These are phyloP conservation scores for Argyresthia goedartella DNA, from an alignment of 2,888 invertebrate genomes.

Conservation along the genomic window DNA sequence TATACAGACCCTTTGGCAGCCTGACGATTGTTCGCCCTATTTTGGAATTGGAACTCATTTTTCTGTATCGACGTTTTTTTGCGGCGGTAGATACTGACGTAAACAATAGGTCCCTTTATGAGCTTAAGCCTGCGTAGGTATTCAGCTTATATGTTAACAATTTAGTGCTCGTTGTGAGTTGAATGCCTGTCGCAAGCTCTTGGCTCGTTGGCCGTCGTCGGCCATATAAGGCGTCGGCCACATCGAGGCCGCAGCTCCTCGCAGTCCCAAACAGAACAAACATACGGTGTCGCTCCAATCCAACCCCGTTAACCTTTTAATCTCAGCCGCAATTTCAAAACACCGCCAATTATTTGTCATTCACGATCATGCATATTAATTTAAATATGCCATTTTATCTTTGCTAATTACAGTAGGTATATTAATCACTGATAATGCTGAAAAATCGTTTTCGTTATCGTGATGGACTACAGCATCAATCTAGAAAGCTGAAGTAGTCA, in stretches of 20 bases:
- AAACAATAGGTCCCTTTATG: too few relatives aligned
- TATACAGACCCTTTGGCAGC: conserved; percentile 43
- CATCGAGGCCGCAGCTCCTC: conserved; percentile 40
- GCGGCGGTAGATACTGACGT: neutral
- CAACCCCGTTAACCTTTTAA: conserved; percentile 15
- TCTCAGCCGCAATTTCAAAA: conserved; percentile 8
- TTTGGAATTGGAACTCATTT: conserved; percentile 52
- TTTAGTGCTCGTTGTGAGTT: conserved; percentile 42
- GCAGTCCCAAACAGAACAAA: conserved; percentile 6
- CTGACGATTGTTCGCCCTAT: conserved; percentile 57
- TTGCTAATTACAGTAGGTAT: neutral
- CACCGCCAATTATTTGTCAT: conserved; percentile 11
- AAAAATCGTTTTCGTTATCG: neutral
- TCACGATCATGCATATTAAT: conserved; percentile 3
- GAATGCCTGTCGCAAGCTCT: conserved; percentile 37
- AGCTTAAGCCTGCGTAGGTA: conserved; percentile 17
- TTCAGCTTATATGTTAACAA: conserved; percentile 38
- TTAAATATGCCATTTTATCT: conserved; percentile 2
- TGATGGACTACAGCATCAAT: neutral
- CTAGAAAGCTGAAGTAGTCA: neutral
- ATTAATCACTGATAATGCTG: neutral
- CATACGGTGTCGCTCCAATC: conserved; percentile 1
- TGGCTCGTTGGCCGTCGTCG: conserved; percentile 41
- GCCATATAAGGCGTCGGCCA: conserved; percentile 45
- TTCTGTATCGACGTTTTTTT: conserved; percentile 17